Evolutionary conservation across 2,797 vertebrate genomes (phyloP).

Genomic region (Petrocephalus sullivani): DNA sequence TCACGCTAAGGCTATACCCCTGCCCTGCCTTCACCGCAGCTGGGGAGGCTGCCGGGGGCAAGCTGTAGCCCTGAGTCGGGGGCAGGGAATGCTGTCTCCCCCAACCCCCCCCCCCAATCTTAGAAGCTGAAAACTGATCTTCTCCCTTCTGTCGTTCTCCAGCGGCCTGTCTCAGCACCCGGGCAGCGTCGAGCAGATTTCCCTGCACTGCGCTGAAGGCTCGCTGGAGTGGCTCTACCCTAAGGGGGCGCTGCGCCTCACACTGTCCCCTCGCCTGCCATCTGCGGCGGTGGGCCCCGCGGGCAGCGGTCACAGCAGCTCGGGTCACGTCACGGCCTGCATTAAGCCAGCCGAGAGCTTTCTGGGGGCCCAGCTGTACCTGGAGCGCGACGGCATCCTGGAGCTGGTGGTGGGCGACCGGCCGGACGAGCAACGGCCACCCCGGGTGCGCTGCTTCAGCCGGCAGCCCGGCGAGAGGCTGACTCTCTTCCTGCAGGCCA

Average conservation of each 20-base stretch:
- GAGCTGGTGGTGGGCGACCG: conserved; percentile 77
- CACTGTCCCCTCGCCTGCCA: conserved; percentile 69
- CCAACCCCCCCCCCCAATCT: background rate
- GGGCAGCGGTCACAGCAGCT: conserved; percentile 46
- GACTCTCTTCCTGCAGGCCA: conserved; percentile 85
- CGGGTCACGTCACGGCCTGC: conserved; percentile 71
- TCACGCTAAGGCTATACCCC: background rate
- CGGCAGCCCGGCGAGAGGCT: conserved; percentile 71
- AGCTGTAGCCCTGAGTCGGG: background rate
- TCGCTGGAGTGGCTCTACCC: conserved; percentile 84
- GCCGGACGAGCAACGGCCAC: conserved; percentile 44
- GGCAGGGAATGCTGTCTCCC: background rate
- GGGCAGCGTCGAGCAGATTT: conserved; percentile 83
- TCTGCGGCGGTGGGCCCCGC: conserved; percentile 47
- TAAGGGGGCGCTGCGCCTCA: conserved; percentile 77
- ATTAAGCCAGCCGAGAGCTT: conserved; percentile 73
- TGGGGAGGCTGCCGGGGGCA: too few species aligned
- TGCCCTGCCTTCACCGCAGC: background rate
- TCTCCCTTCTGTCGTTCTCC: conserved; percentile 15
- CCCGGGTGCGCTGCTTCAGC: conserved; percentile 74
- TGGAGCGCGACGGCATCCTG: conserved; percentile 74
- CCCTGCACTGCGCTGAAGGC: conserved; percentile 78
- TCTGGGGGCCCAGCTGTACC: conserved; percentile 81
- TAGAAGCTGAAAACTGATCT: background rate
- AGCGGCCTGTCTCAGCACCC: conserved; percentile 83